Percentiles rank a stretch among this genome's conserved stretches.
phyloP scores from a whole-genome alignment of 2,888 invertebrate species.

The Netelia virgata region DNA sequence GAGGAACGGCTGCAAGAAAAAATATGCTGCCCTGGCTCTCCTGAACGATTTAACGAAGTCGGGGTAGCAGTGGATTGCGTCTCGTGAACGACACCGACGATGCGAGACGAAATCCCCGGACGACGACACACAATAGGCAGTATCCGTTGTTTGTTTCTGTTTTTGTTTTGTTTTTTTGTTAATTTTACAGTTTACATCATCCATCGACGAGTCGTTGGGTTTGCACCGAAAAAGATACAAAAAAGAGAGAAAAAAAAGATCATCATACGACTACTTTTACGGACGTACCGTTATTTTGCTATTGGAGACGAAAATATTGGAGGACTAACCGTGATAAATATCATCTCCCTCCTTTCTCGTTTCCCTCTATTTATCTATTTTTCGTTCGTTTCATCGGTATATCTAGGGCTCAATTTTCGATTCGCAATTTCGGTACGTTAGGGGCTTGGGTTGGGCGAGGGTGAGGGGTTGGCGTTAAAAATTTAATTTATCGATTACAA shows the following conservation, averaged over 20 bases:
- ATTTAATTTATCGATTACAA: slow-evolving; percentile 55
- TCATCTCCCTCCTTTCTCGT: slow-evolving; percentile 28
- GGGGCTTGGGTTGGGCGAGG: slow-evolving; percentile 12
- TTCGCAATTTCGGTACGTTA: slow-evolving; percentile 48
- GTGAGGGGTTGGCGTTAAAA: slow-evolving; percentile 37
- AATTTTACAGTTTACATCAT: slow-evolving; percentile 51
- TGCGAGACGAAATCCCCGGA: slow-evolving; percentile 45
- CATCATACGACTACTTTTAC: slow-evolving; percentile 29
- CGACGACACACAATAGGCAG: slow-evolving; percentile 65
- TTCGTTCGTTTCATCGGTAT: slow-evolving; percentile 4
- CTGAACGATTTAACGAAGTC: slow-evolving; percentile 54
- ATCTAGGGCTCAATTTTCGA: slow-evolving; percentile 34
- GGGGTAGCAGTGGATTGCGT: slow-evolving; percentile 5
- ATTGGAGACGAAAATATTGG: slow-evolving; percentile 49
- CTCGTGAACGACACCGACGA: background rate
- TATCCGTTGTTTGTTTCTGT: slow-evolving; percentile 53
- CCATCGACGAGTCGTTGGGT: slow-evolving; percentile 42
- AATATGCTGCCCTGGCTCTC: slow-evolving; percentile 53
- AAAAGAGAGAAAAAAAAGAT: slow-evolving; percentile 40
- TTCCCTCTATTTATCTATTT: slow-evolving; percentile 9
- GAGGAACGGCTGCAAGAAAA: slow-evolving; percentile 47
- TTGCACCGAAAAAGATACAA: slow-evolving; percentile 39
- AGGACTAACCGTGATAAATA: slow-evolving; percentile 45
- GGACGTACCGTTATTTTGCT: slow-evolving; percentile 46
- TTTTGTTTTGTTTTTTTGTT: background rate